phyloP scores from a whole-genome alignment of 1,140 invertebrate genomes.

The Vanessa tameamea region DNA sequence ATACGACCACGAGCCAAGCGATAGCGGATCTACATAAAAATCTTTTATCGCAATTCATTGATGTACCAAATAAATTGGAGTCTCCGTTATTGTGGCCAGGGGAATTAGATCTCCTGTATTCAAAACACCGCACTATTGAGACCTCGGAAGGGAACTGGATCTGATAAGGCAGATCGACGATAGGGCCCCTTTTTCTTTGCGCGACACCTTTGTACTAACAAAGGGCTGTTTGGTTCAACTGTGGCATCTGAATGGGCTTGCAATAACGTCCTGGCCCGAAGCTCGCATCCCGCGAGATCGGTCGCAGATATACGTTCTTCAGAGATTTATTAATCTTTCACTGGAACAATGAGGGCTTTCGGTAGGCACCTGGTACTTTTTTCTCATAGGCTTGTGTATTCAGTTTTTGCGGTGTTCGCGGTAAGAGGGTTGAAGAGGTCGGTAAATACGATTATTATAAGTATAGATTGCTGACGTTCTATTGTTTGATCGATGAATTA shows the following conservation, averaged over 20 bases:
- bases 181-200: conserved; percentile 78
- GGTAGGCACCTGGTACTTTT: conserved; percentile 76
- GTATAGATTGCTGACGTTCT: conserved; percentile 2
- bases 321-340: conserved; percentile 80
- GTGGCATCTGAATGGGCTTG: conserved; percentile 78
- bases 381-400: conserved; percentile 48
- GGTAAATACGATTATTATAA: neutral
- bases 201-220: conserved; percentile 77
- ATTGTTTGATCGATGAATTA: neutral
- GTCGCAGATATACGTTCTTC: conserved; percentile 72
- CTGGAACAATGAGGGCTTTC: conserved; percentile 75
- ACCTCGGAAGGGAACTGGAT: conserved; percentile 78
- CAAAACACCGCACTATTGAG: conserved; percentile 54
- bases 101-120: conserved; percentile 70
- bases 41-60: conserved; percentile 22
- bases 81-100: conserved; percentile 61
- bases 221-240: conserved; percentile 75
- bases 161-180: conserved; percentile 78
- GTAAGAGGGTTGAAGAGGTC: conserved; percentile 13
- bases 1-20: neutral
- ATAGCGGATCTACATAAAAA: conserved; percentile 27
- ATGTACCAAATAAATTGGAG: conserved; percentile 49
- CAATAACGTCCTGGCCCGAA: conserved; percentile 70
- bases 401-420: conserved; percentile 9
- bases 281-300: conserved; percentile 76